These are phyloP conservation scores for Emydura subglobosa DNA, from an alignment of 2,113 vertebrate genomes.

Conservation along the genomic window DNA sequence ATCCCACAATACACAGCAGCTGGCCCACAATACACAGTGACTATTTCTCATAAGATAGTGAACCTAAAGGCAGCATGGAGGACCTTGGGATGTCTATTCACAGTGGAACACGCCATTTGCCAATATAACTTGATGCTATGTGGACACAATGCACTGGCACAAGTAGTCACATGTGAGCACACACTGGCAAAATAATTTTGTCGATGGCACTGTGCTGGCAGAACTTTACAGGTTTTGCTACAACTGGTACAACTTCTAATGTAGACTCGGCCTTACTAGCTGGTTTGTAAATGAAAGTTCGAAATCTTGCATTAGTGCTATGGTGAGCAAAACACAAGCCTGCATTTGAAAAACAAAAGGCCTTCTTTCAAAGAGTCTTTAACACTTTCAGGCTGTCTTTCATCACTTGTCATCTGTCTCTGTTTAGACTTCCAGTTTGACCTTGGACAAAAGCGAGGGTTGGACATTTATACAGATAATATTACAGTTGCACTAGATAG, in stretches of 20 bases:
- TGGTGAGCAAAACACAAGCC: background rate
- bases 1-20: background rate
- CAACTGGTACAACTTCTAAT: background rate
- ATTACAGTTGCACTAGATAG: background rate
- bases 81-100: background rate
- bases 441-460: background rate
- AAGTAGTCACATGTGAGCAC: background rate
- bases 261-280: background rate
- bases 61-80: background rate
- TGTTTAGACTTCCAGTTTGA: background rate
- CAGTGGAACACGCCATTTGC: background rate
- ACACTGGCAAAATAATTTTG: background rate
- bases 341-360: background rate
- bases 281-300: background rate
- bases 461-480: background rate
- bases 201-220: background rate
- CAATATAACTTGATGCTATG: background rate
- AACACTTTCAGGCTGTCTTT: background rate
- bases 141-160: background rate
- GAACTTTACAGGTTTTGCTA: background rate
- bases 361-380: background rate
- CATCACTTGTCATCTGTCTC: background rate
- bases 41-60: background rate
- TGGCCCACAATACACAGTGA: background rate
- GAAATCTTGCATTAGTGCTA: background rate